These are phyloP conservation scores for Gallinago nigripennis DNA, from an alignment of 2,797 vertebrate species.

Conservation along the genomic window DNA sequence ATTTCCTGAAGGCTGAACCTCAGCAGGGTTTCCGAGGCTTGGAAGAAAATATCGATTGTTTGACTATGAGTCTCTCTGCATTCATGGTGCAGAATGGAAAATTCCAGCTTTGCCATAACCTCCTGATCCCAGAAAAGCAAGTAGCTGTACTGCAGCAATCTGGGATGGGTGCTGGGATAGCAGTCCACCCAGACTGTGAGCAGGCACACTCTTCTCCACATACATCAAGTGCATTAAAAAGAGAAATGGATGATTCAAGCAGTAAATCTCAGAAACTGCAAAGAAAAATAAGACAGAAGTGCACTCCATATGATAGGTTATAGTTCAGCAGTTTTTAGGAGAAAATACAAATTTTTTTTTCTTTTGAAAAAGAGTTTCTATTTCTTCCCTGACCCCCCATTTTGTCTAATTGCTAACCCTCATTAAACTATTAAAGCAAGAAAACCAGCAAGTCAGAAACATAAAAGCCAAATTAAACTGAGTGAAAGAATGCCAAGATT, in stretches of 20 bases:
- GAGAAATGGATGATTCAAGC: neutral
- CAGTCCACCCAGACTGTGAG: neutral
- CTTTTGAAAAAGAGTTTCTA: neutral
- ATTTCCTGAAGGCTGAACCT: constrained; percentile 67
- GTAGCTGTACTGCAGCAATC: neutral
- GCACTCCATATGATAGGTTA: neutral
- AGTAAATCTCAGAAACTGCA: neutral
- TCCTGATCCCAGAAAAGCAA: neutral
- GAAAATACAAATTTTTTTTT: neutral
- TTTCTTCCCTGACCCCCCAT: neutral
- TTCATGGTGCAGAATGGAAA: constrained; percentile 57
- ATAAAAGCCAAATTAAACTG: neutral
- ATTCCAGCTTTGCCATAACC: constrained; percentile 51
- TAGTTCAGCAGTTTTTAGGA: neutral
- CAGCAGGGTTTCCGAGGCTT: constrained; percentile 57
- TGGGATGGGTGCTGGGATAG: neutral
- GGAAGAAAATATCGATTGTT: constrained; percentile 47
- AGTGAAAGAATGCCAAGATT: neutral
- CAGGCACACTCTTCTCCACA: neutral
- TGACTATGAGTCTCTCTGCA: constrained; percentile 25
- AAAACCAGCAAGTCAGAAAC: neutral
- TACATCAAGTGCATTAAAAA: neutral
- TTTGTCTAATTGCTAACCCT: neutral
- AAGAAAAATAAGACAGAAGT: neutral
- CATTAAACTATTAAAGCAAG: neutral